Percentiles rank a stretch among this genome's conserved stretches.
These are phyloP conservation scores for Rhagonycha fulva DNA, from an alignment of 2,888 invertebrate species.

Conservation along the genomic window DNA sequence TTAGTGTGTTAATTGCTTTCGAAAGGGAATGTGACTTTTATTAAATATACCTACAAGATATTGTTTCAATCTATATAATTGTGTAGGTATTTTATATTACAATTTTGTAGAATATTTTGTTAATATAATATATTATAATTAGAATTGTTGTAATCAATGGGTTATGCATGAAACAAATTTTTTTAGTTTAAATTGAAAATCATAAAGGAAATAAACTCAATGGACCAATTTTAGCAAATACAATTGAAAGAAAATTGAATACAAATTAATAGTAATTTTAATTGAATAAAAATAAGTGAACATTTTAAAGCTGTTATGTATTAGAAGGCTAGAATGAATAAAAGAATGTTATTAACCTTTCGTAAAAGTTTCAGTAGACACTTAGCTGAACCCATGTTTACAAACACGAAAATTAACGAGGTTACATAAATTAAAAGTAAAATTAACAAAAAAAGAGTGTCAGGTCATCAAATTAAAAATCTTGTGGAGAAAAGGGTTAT, in stretches of 20 bases:
- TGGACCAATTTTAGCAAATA: background rate
- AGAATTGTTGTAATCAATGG: no score
- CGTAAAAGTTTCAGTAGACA: background rate
- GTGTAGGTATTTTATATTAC: background rate
- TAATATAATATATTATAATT: background rate
- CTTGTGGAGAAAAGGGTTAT: constrained; percentile 12
- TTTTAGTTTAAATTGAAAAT: background rate
- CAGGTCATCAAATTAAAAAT: constrained; percentile 22
- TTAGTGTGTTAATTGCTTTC: constrained; percentile 11
- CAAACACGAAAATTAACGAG: constrained; percentile 13
- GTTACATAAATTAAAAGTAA: constrained; percentile 18
- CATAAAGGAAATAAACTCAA: background rate
- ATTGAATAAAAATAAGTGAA: background rate
- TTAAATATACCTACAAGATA: background rate
- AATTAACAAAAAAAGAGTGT: constrained; percentile 21
- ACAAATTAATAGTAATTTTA: background rate
- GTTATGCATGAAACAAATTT: no score
- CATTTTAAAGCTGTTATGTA: background rate
- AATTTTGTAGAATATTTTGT: background rate
- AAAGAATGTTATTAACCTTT: background rate
- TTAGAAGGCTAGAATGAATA: background rate
- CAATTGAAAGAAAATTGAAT: background rate
- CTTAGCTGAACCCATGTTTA: background rate
- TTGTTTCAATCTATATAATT: background rate
- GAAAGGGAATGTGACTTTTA: background rate